These are phyloP conservation scores for Reinhardtius hippoglossoides DNA, from an alignment of 2,113 vertebrate species.

Conservation along the genomic window DNA sequence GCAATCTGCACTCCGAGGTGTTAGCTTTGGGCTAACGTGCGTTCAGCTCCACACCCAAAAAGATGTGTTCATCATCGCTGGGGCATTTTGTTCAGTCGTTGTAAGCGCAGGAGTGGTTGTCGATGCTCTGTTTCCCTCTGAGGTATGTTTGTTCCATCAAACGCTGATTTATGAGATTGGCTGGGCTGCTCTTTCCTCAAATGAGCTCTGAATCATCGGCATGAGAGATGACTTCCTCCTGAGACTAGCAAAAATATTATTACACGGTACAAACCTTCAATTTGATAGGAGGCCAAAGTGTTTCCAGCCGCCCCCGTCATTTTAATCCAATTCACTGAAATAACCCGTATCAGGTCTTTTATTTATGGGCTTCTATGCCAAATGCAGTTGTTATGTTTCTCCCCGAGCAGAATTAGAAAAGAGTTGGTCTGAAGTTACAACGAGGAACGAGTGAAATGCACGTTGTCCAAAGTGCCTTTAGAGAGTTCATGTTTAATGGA, in stretches of 20 bases:
- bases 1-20: constrained; percentile 10
- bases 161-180: constrained; percentile 73
- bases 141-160: constrained; percentile 80
- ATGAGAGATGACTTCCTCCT: constrained; percentile 72
- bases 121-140: constrained; percentile 39
- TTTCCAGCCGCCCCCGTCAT: constrained; percentile 69
- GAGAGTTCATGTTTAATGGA: constrained; percentile 51
- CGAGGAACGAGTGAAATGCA: constrained; percentile 49
- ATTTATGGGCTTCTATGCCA: constrained; percentile 67
- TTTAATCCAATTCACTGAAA: constrained; percentile 69
- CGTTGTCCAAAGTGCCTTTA: constrained; percentile 23
- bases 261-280: constrained; percentile 71
- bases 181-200: constrained; percentile 58
- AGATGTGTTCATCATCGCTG: constrained; percentile 55
- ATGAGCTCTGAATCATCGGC: constrained; percentile 71
- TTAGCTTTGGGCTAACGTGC: constrained; percentile 30
- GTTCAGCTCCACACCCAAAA: constrained; percentile 20
- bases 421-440: constrained; percentile 30
- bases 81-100: constrained; percentile 66
- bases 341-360: constrained; percentile 66
- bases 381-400: constrained; percentile 48
- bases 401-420: constrained; percentile 35
- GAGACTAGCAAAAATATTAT: constrained; percentile 77
- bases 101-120: constrained; percentile 26
- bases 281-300: constrained; percentile 74